Evolutionary conservation across 2,113 vertebrate genomes (phyloP), one percentile per base, ranked within the genome.

Genomic region (Grammomys surdaster): DNA sequence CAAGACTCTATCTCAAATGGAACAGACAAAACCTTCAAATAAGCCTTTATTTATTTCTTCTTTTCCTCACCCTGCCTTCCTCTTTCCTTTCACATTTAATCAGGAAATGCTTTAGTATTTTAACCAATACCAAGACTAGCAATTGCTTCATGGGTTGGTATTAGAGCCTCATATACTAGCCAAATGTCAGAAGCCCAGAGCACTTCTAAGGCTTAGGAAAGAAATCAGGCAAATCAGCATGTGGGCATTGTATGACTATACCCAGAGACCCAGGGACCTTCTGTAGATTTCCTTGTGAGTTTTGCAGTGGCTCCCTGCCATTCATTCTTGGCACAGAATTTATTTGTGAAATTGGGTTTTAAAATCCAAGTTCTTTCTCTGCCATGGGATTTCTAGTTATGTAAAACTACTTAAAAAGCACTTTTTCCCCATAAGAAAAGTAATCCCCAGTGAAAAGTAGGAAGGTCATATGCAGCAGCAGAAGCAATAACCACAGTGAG

Each of bases 301-400:
- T 73, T 77, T 81, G 36, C 43, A 63, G 17, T 70, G 81, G 46
- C 92, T 96, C 51, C 40, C 80, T 94, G 91, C 56, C 93, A 96
- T 67, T 88, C n/a, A 90, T 88, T 94, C 24, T 97, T 93, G 63
- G 69, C 93, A 92, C 91, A 90, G 91, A 92, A 96, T 73, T n/a
- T 40, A n/a, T 96, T 95, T 93, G 73, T 93, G 70, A 97, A 96
- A 46, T 17, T 51, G 58, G 54, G 16, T 43, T 88, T 97, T 87
- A 51, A 96, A 96, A 96, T 65, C 58, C 67, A 90, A 92, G 82
- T 88, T 65, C 7, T 95, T 67, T 14, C 81, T 88, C 80, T 92
- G 20, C 58, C n/a, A 51, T 89, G 48, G 13, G 14, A 84, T 13
- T 93, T 69, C 22, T 85, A 93, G 33, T 84, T 76, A 96, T 81